phyloP scores from a whole-genome alignment of 1,140 invertebrate genomes.

The Orius laevigatus region DNA sequence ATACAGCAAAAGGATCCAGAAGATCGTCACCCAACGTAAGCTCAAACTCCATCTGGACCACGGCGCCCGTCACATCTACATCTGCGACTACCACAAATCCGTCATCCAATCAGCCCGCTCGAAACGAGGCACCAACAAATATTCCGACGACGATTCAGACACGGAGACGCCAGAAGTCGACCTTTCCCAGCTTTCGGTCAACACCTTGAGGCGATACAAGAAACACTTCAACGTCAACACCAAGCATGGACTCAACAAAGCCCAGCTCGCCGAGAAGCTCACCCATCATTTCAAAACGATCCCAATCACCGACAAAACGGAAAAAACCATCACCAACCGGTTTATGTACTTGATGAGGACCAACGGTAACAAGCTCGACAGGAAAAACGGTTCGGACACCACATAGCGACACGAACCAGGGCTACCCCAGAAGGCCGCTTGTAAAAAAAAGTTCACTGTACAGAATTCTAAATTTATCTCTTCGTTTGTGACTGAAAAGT shows the following conservation, averaged over 20 bases:
- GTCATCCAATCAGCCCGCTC: conserved; percentile 85
- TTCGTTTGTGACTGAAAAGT: too few relatives aligned
- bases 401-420: too few relatives aligned
- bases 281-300: conserved; percentile 91
- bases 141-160: conserved; percentile 80
- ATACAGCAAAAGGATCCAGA: conserved; percentile 92
- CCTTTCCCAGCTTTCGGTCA: conserved; percentile 80
- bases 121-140: conserved; percentile 74
- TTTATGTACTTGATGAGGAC: too few relatives aligned
- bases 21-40: conserved; percentile 82
- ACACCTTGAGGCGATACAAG: conserved; percentile 83
- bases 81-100: conserved; percentile 90
- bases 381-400: too few relatives aligned
- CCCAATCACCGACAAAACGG: conserved; percentile 69
- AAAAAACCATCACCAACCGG: too few relatives aligned
- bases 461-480: too few relatives aligned
- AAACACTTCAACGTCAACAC: conserved; percentile 83
- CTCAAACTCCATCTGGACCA: conserved; percentile 76
- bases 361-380: too few relatives aligned
- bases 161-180: conserved; percentile 84
- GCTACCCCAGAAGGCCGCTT: too few relatives aligned
- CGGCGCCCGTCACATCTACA: conserved; percentile 78
- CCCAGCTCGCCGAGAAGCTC: conserved; percentile 86
- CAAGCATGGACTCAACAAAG: conserved; percentile 79
- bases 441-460: too few relatives aligned